Evolutionary conservation across 2,888 invertebrate genomes (phyloP), one percentile per base, ranked within the genome.

Genomic region (Alcis repandata): DNA sequence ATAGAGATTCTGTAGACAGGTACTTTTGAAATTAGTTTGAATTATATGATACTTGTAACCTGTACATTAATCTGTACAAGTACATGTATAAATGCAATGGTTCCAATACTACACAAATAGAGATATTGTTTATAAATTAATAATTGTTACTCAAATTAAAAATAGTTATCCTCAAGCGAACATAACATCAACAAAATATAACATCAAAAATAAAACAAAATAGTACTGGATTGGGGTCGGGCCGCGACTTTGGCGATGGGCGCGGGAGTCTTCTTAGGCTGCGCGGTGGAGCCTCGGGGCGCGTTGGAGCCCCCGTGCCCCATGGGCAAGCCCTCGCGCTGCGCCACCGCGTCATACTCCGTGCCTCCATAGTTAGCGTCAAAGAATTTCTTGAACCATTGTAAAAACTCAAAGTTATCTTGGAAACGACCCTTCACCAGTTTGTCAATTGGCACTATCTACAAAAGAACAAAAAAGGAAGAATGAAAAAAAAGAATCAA

Each of bases 341-440:
- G 97, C 73, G 95, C 95, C 83, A 97, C 91, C 64, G 99, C 97
- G 93, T 99, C 98, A 92, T 99, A 99, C 74, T 98, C 98, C 84
- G 96, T 95, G 87, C 98, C 98, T 90, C 97, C 97, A 94, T 98
- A 99, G 95, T 99, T 99, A 82, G 99, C 99, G 94, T 99, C 99
- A 94, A 99, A 99, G 95, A 99, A 99, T 93, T 99, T 98, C 95
- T 99, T 99, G 95, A 99, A 99, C 99, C 99, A 99, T 95, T 99
- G 99, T 83, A 99, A 96, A 94, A 99, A 99, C 94, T 99, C 99
- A 95, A 99, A 99, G 95, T 99, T 99, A 95, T 99, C 99, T 96
- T 99, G 99, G 95, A 99, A 99, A 83, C 98, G 96, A 91, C 98
- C 99, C 95, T 99, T 99, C 91, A 99, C 98, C 95, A 99, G 95